Evolutionary conservation across 2,888 invertebrate species (phyloP).

Genomic region (Mythimna pallens): DNA sequence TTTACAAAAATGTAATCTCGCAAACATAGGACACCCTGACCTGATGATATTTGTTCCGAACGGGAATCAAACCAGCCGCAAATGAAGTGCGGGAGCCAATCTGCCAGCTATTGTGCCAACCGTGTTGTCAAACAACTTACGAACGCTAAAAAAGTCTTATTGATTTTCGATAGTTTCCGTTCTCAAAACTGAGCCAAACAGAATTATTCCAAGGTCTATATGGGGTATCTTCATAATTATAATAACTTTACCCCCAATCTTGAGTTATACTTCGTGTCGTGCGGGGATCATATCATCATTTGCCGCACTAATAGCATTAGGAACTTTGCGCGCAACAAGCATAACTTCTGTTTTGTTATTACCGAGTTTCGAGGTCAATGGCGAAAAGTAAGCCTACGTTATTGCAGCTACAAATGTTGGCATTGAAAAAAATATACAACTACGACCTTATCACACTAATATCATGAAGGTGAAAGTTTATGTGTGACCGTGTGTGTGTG

Average conservation of each 20-base stretch:
- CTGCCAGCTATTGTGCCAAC: no score
- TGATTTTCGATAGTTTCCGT: background rate
- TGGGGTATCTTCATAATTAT: constrained; percentile 9
- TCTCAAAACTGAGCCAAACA: background rate
- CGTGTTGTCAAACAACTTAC: background rate
- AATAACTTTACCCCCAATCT: constrained; percentile 21
- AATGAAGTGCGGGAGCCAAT: no score
- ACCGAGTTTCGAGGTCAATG: constrained; percentile 57
- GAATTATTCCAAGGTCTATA: background rate
- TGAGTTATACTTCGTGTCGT: constrained; percentile 22
- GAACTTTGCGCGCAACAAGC: constrained; percentile 39
- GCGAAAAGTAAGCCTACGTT: constrained; percentile 37
- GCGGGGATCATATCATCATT: constrained; percentile 44
- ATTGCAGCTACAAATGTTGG: constrained; percentile 17
- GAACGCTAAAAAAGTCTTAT: background rate
- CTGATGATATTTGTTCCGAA: no score
- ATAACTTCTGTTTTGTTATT: constrained; percentile 55
- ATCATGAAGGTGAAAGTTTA: no score
- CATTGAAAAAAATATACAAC: constrained; percentile 5
- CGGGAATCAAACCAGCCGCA: no score
- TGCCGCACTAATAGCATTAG: constrained; percentile 42
- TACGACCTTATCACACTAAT: background rate
- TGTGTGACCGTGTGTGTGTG: no score
- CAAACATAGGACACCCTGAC: no score
- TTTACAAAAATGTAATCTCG: no score